phyloP scores from a whole-genome alignment of 2,797 vertebrate genomes.

The Dryobates pubescens region DNA sequence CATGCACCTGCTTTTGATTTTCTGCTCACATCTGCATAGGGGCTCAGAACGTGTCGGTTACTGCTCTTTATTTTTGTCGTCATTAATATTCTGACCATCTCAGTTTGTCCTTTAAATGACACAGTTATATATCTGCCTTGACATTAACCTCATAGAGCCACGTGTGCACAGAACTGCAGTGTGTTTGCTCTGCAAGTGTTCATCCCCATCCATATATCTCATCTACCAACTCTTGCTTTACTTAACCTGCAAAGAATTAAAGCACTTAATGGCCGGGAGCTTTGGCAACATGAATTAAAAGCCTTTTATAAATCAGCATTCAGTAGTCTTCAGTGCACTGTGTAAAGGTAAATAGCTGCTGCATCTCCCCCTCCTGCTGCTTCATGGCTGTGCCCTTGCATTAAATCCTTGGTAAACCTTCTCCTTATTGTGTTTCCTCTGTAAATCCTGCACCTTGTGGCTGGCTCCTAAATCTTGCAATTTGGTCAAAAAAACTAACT shows the following conservation, averaged over 20 bases:
- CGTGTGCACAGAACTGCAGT: not conserved
- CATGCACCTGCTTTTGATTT: not conserved
- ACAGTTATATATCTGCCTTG: not conserved
- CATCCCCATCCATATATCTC: not conserved
- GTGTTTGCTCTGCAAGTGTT: not conserved
- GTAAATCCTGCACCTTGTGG: slow-evolving; percentile 6
- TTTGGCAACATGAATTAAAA: not conserved
- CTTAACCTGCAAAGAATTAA: slow-evolving; percentile 8
- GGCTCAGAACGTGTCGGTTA: not conserved
- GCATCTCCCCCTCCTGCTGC: not conserved
- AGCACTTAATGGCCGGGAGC: not conserved
- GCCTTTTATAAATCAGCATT: not conserved
- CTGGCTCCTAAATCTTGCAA: not conserved
- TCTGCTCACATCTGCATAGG: not conserved
- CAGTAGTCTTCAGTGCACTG: not conserved
- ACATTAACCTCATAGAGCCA: not conserved
- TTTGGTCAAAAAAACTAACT: not conserved
- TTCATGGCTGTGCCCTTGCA: not conserved
- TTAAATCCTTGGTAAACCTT: not conserved
- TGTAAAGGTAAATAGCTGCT: not conserved
- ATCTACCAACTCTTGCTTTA: not conserved
- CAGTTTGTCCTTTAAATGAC: not conserved
- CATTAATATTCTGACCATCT: not conserved
- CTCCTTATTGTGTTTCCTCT: not conserved
- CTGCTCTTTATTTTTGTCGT: not conserved